Base-by-base conservation (phyloP, 1,140 invertebrate species). In the Leptonema lineaticorne region DNA sequence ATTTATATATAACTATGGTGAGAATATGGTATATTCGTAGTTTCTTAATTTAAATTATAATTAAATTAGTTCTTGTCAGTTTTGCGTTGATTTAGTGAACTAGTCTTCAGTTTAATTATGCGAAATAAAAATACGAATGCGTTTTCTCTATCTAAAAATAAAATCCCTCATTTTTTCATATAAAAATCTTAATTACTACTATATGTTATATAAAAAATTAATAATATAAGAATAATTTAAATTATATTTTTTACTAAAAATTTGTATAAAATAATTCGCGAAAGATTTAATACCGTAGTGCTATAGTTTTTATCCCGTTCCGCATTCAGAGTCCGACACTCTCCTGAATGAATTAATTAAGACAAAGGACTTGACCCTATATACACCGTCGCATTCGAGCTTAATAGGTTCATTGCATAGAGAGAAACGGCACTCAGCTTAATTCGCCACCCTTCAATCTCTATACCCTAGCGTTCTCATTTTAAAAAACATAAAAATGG, bases 321-420 rank as follows among this genome's bases (percentile, higher is more conserved):
- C 62, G 62, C 62, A 64, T 64, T 64, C 20, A 45, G 16, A 16
- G 27, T 24, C 60, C 62, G 33, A 64, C 62, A 64, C 62, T 50
- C 29, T 22, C 33, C 20, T 46, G 62, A 50, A 64, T 64, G 45
- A 64, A 64, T 50, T 33, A 46, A 64, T 50, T 64, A 64, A 59
- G 57, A 64, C 45, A 64, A 64, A 64, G 24, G 62, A 64, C 59
- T 46, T 46, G 29, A 63, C 57, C 57, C 50, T 26, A 26, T 53
- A n/a, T n/a, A n/a, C n/a, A 24, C 50, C 50, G 50, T 24, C 22
- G 46, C 16, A 41, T 48, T 24, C 9, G 50, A 11, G 9, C 22
- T 53, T 53, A 53, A 53, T 26, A 24, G 50, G 8, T 53, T 26
- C 50, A 26, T 22, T 48, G 14, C 46, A 48, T 8, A 4, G 50